A percentile compares a stretch with the other conserved stretches of the same genome.
These are phyloP conservation scores for Erinaceus europaeus DNA, from an alignment of 2,113 vertebrate genomes.

Conservation along the genomic window DNA sequence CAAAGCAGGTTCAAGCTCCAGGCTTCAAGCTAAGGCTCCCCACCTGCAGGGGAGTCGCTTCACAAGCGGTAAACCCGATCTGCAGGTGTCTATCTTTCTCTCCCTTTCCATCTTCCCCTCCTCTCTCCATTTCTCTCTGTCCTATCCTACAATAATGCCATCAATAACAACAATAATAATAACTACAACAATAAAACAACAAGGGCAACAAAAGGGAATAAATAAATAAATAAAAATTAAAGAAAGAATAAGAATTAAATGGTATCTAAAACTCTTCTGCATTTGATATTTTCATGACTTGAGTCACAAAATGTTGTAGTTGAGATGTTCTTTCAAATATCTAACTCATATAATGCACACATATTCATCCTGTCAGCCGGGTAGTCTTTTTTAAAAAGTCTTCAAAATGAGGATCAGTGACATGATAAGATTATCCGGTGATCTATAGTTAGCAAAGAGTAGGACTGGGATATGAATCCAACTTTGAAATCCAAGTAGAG, in stretches of 20 bases:
- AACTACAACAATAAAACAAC: no score
- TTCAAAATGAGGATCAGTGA: neutral
- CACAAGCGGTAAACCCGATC: no score
- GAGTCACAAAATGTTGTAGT: neutral
- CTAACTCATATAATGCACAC: neutral
- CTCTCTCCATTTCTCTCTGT: no score
- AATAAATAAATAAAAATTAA: no score
- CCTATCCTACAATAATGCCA: no score
- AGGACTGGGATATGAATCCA: neutral
- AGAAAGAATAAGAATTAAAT: neutral
- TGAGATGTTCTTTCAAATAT: neutral
- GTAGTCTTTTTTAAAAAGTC: conserved; percentile 6
- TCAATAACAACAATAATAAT: no score
- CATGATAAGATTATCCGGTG: neutral
- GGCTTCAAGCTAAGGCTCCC: no score
- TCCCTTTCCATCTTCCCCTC: no score
- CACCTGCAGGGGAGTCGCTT: no score
- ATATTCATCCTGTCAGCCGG: neutral
- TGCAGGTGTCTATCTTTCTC: no score
- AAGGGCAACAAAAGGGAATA: no score
- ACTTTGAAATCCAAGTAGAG: neutral
- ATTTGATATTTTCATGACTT: neutral
- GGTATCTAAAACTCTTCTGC: neutral
- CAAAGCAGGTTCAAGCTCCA: no score
- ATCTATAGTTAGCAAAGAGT: neutral